Conservation (phyloP, 2,113 vertebrate species). For the Myrmophylax atrothorax region DNA sequence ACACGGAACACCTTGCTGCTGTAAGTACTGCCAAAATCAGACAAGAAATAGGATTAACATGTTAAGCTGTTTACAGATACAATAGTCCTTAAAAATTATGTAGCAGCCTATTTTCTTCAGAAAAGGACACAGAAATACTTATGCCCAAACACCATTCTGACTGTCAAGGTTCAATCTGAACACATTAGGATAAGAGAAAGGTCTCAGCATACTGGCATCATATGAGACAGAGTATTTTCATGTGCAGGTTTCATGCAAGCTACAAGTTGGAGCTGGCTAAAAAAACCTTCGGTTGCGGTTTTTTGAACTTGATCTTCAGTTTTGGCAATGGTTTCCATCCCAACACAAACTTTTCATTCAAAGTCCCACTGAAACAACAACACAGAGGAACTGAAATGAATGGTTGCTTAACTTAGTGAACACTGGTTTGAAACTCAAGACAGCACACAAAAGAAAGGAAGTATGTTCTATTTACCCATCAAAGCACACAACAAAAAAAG, state of each 20-base stretch:
- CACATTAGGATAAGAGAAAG: neutral
- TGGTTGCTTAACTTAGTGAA: neutral
- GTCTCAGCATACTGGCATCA: neutral
- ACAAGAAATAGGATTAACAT: neutral
- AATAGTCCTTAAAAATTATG: neutral
- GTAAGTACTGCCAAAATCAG: constrained; percentile 81
- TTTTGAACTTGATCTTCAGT: neutral
- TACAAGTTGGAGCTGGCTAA: neutral
- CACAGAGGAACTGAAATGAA: neutral
- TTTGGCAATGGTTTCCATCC: neutral
- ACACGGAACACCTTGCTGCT: constrained; percentile 91
- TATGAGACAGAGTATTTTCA: neutral
- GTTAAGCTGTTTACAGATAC: neutral
- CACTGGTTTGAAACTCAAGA: neutral
- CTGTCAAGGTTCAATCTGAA: neutral
- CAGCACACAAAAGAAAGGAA: neutral
- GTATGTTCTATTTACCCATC: neutral
- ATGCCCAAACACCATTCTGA: neutral
- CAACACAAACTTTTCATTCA: neutral
- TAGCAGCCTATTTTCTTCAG: neutral
- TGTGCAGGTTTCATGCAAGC: neutral
- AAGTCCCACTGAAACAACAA: neutral
- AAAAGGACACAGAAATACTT: neutral
- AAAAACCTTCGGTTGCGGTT: rapidly evolving
- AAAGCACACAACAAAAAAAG: neutral